Evolutionary conservation across 2,113 vertebrate genomes (phyloP).

Genomic region (Nansenia antarctica): DNA sequence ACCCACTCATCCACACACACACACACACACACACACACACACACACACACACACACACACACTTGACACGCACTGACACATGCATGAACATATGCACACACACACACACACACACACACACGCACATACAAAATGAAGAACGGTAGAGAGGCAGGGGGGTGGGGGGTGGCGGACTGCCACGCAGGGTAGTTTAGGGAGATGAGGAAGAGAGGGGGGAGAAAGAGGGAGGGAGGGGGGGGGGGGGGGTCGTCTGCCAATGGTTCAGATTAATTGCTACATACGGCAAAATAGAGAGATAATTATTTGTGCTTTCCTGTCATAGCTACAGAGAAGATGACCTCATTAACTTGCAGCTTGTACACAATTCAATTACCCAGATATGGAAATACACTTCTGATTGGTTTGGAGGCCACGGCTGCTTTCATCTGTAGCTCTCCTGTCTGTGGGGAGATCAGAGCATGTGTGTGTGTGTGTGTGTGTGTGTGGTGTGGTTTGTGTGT

Average conservation of each 20-base stretch:
- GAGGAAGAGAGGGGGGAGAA: constrained; percentile 35
- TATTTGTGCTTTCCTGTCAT: constrained; percentile 93
- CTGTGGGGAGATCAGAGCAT: background rate
- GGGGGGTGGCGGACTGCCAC: background rate
- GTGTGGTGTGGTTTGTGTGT: background rate
- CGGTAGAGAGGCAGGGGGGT: background rate
- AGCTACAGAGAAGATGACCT: constrained; percentile 87
- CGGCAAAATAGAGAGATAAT: constrained; percentile 94
- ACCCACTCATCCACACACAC: constrained; percentile 70
- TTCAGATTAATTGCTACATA: constrained; percentile 95
- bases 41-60: background rate
- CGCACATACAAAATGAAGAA: background rate
- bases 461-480: background rate
- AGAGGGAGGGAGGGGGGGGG: constrained; percentile 66
- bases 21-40: constrained; percentile 7
- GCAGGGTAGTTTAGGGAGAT: background rate
- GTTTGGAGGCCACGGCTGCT: constrained; percentile 80
- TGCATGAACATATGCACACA: constrained; percentile 49
- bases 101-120: background rate
- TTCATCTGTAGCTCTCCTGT: constrained; percentile 86
- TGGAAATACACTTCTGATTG: constrained; percentile 97
- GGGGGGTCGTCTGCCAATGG: constrained; percentile 77
- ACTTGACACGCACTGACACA: constrained; percentile 71
- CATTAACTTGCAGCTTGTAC: constrained; percentile 95
- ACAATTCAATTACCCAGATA: constrained; percentile 96